A percentile compares a stretch with the other conserved stretches of the same genome.
Conservation (phyloP, 2,113 vertebrate species). For the Labrus mixtus region DNA sequence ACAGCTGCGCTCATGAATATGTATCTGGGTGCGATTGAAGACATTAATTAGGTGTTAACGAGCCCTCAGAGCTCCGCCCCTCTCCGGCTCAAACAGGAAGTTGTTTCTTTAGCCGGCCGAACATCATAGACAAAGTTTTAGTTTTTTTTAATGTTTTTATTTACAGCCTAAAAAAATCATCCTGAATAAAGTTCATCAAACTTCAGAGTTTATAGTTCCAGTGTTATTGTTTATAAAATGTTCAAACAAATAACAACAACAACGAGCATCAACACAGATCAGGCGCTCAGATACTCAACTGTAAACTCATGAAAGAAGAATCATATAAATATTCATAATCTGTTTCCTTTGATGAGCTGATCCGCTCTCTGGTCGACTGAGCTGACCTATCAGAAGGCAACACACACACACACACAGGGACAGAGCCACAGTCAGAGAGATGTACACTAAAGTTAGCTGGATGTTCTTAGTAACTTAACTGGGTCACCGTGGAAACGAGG, state of each 20-base stretch:
- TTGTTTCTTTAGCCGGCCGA: not conserved
- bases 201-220: no score
- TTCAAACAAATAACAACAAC: no score
- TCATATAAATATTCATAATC: no score
- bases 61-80: conserved; percentile 47
- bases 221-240: no score
- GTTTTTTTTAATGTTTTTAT: conserved; percentile 23
- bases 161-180: conserved; percentile 2
- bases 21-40: not conserved
- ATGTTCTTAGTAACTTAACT: not conserved
- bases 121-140: conserved; percentile 50
- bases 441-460: no score
- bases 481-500: conserved; percentile 1
- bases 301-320: no score
- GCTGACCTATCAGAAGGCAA: not conserved
- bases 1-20: conserved; percentile 34
- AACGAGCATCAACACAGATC: no score
- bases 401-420: not conserved
- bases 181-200: not conserved
- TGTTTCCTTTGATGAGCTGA: no score
- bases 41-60: conserved; percentile 12
- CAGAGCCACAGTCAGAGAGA: no score
- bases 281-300: no score
- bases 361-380: not conserved
- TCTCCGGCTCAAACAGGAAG: conserved; percentile 10